Evolutionary conservation across 2,797 vertebrate genomes (phyloP), one percentile per base, ranked within the genome.

Genomic region (Microchirus variegatus): DNA sequence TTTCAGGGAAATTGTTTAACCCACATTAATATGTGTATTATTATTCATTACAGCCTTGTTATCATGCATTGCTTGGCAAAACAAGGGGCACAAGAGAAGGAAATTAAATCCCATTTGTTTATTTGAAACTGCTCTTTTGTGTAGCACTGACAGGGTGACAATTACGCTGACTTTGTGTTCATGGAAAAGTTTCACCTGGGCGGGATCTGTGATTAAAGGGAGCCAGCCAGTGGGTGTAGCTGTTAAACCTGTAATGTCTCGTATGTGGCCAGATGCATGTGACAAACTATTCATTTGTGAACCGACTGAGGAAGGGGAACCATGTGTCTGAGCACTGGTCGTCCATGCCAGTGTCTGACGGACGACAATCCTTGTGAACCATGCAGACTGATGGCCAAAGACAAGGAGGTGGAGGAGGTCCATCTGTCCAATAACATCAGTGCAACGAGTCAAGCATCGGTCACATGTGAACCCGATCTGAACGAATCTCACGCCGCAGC

Each of bases 331-430:
- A 83, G 77, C 45, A 57, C 59, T n/a, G 50, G 52, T 15, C 59
- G 19, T 15, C 54, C 70, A 0, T 91, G 87, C 41, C 26, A 67
- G n/a, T 90, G 87, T 71, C 7, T 87, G 77, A 82, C 51, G 1
- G 63, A 53, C 0, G 87, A 74, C 0, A 61, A 58, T 65, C 62
- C 48, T 1, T 90, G 89, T 77, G 82, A 90, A 70, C 83, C 85
- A 15, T 87, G 88, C 61, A 90, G 79, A 69, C 91, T 91, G 83
- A 91, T 75, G 0, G 53, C 54, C 18, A 86, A 84, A 9, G 83
- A 89, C 70, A 78, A 9, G 31, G 90, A 83, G 56, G 68, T 68
- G 16, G 84, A 84, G 38, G 82, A 87, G 0, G 78, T 73, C 44
- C 86, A 89, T 47, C 72, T 71, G 4, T 52, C 75, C 9, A 78